These are phyloP conservation scores for Cryptomyrus ogoouensis DNA, from an alignment of 2,113 vertebrate species.

Conservation along the genomic window DNA sequence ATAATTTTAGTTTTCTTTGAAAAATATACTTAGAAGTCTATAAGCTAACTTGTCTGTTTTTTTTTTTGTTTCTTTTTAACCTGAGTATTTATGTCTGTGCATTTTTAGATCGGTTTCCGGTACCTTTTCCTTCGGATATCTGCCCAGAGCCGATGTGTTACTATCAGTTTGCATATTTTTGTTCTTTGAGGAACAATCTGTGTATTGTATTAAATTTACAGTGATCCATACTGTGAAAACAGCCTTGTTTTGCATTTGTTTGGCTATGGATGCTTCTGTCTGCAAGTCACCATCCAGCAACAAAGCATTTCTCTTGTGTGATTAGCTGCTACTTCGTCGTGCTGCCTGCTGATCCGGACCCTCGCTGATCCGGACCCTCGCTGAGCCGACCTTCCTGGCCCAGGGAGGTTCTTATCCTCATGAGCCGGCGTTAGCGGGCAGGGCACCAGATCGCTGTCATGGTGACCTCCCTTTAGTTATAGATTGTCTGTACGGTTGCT, in stretches of 20 bases:
- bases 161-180: constrained; percentile 3
- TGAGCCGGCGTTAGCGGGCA: not conserved
- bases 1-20: constrained; percentile 40
- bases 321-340: not conserved
- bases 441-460: not conserved
- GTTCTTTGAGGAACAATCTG: constrained; percentile 7
- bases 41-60: constrained; percentile 51
- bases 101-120: constrained; percentile 40
- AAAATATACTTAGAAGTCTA: constrained; percentile 45
- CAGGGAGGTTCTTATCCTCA: not conserved
- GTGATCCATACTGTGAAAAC: constrained; percentile 12
- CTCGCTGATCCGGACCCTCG: not conserved
- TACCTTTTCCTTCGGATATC: not conserved
- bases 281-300: not conserved
- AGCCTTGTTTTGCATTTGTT: constrained; percentile 10
- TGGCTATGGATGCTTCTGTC: not conserved
- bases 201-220: constrained; percentile 24
- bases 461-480: not conserved
- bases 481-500: not conserved
- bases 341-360: not conserved
- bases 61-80: constrained; percentile 46
- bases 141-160: constrained; percentile 16
- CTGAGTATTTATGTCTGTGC: constrained; percentile 56
- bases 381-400: not conserved
- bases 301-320: not conserved